Evolutionary conservation across 2,888 invertebrate genomes (phyloP), one percentile per base, ranked within the genome.

Genomic region (Metacarcinus magister): DNA sequence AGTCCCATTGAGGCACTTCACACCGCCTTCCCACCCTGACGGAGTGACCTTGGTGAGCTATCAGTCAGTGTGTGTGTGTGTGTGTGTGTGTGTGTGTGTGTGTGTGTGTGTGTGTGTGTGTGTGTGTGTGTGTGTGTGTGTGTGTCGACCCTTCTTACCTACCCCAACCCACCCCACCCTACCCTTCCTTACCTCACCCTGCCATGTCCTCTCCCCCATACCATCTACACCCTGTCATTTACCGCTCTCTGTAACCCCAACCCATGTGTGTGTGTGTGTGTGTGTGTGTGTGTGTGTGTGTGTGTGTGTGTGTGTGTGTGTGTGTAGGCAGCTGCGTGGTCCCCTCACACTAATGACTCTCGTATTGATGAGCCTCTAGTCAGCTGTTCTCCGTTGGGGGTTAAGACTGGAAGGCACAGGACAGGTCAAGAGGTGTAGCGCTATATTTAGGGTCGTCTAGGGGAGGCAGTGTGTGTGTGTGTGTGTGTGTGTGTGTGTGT

Each of bases 1-100:
- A 82, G 32, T 28, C 82, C 82, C 82, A 82, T 82, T 82, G 82
- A 82, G 82, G 82, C 82, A 82, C 82, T 82, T 82, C 82, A 82
- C 28, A 32, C 82, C 32, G 82, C 32, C 82, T 82, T 82, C 32
- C 82, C 82, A 13, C 82, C 82, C 82, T 32, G 82, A n/a, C 82
- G 28, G 32, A 82, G 82, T 82, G 82, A 82, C 82, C 82, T 82
- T 82, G 82, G 82, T 4, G 82, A 1, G 32, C 82, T 32, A 82
- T 82, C 82, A 28, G 32, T 82, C 82, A 32, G 10, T 67, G 67
- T 67, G 67, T n/a, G n/a, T n/a, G n/a, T n/a, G n/a, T n/a, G n/a
- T n/a, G n/a, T n/a, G n/a, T n/a, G n/a, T n/a, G n/a, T n/a, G n/a
- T n/a, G n/a, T n/a, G n/a, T n/a, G n/a, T n/a, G n/a, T n/a, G n/a